Evolutionary conservation across 2,888 invertebrate genomes (phyloP).

Genomic region (Callinectes sapidus): DNA sequence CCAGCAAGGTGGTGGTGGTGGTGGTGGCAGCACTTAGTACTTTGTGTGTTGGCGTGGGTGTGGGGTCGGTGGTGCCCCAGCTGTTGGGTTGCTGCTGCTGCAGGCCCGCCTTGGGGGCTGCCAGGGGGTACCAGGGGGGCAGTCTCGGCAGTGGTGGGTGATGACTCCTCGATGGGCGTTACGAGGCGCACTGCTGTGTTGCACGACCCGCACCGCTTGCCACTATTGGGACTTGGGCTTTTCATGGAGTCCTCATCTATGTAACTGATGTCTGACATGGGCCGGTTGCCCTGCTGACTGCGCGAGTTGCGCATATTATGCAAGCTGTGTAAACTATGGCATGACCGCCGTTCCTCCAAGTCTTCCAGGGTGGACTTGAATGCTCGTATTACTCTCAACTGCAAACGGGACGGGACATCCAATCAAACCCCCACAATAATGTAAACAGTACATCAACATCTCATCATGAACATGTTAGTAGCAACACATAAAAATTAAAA

Average conservation of each 20-base stretch:
- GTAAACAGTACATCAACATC: conserved; percentile 70
- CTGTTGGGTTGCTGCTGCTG: conserved; percentile 72
- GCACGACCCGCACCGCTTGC: conserved; percentile 68
- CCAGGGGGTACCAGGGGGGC: conserved; percentile 68
- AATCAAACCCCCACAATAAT: conserved; percentile 71
- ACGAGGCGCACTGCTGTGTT: conserved; percentile 63
- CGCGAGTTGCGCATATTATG: conserved; percentile 89
- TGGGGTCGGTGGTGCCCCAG: conserved; percentile 69
- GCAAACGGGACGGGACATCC: conserved; percentile 82
- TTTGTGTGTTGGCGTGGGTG: conserved; percentile 72
- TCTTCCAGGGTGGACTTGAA: conserved; percentile 99
- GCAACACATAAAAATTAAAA: conserved; percentile 68
- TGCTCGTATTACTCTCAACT: conserved; percentile 99
- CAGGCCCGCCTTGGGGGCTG: conserved; percentile 74
- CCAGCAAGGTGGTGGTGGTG: conserved; percentile 69
- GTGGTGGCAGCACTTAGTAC: conserved; percentile 72
- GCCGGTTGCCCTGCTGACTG: conserved; percentile 84
- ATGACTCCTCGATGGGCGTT: conserved; percentile 66
- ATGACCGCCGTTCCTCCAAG: conserved; percentile 98
- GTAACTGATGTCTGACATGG: conserved; percentile 89
- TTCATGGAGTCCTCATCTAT: conserved; percentile 82
- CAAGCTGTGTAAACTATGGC: conserved; percentile 96
- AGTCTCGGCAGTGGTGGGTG: conserved; percentile 68
- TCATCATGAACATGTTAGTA: conserved; percentile 70
- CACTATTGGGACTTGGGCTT: conserved; percentile 69